phyloP scores from a whole-genome alignment of 2,797 vertebrate genomes.

The Enteromius treurensis region DNA sequence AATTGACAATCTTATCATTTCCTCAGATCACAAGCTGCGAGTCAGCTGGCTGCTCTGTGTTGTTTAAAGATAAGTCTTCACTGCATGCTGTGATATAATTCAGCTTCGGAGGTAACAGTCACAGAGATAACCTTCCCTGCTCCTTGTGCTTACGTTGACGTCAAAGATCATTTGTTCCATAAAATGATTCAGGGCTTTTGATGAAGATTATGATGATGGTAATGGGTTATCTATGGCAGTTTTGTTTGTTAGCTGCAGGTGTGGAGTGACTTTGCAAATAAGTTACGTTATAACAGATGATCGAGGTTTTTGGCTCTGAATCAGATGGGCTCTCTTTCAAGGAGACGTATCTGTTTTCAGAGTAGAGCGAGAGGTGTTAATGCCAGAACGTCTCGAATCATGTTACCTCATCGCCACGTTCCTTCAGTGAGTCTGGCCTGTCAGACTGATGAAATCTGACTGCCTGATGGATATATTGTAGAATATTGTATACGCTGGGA shows the following conservation, averaged over 20 bases:
- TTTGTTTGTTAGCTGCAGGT: background rate
- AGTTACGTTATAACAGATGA: slow-evolving; percentile 8
- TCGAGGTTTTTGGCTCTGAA: slow-evolving; percentile 22
- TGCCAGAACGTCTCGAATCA: slow-evolving; percentile 40
- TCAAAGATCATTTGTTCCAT: background rate
- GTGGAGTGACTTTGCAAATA: slow-evolving; percentile 6
- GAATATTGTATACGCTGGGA: background rate
- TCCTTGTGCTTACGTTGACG: background rate
- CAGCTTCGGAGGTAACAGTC: background rate
- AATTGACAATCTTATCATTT: slow-evolving; percentile 35
- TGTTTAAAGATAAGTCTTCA: slow-evolving; percentile 34
- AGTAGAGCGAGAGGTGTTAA: slow-evolving; percentile 35
- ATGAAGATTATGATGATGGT: background rate
- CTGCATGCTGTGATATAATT: slow-evolving; percentile 29
- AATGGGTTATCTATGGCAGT: background rate
- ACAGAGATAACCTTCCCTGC: background rate
- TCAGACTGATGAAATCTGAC: background rate
- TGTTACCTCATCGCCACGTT: slow-evolving; percentile 28
- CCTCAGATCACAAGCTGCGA: slow-evolving; percentile 17
- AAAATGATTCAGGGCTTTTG: background rate
- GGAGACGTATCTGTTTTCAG: slow-evolving; percentile 37
- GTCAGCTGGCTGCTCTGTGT: slow-evolving; percentile 39
- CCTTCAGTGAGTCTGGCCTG: slow-evolving; percentile 3
- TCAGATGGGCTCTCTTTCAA: slow-evolving; percentile 22
- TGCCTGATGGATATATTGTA: slow-evolving; percentile 6